Base-by-base conservation (phyloP, 2,113 vertebrate species). In the Strix aluco region DNA sequence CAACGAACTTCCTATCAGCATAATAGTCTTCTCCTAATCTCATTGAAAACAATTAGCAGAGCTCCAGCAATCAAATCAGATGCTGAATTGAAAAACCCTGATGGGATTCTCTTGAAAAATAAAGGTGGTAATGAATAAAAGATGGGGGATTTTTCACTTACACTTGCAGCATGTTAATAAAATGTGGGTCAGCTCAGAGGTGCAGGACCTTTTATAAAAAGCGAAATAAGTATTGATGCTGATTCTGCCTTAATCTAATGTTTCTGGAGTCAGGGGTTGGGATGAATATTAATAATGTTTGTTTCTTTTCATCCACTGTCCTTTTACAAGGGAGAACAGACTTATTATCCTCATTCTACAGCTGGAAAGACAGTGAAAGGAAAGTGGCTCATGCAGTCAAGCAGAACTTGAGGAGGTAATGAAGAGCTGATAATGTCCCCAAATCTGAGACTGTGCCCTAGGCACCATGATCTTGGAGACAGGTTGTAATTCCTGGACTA, bases 31-130 rank as follows among this genome's bases (percentile, higher is more conserved):
- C 87, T 78, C 46, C 72, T 88, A 92, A 96, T 96, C 72, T 77
- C 63, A 18, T 30, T 86, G 91, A 83, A 96, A 93, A 86, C 72
- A 94, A 93, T 94, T 96, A 96, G 81, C 49, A 85, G 80, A 59
- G 80, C 72, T 94, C 65, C 7, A 6, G 90, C 90, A 93, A 86
- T 90, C 92, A 94, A 74, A 81, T 90, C 59, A 78, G 69, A 67
- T 81, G 63, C 63, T 74, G 88, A 86, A 71, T 10, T 93, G 88
- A 88, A 93, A 94, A 95, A 78, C 18, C 14, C 80, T 81, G 79
- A 77, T 81, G 72, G 79, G 67, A 93, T 92, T 95, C 65, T 90
- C 42, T 65, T 86, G 88, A 74, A 93, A 96, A 96, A 81, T 74
- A 71, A 57, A 0, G 3, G 30, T 29, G 46, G 71, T 86, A 90